Evolutionary conservation across 2,113 vertebrate genomes (phyloP).

Genomic region (Hirundichthys speculiger): DNA sequence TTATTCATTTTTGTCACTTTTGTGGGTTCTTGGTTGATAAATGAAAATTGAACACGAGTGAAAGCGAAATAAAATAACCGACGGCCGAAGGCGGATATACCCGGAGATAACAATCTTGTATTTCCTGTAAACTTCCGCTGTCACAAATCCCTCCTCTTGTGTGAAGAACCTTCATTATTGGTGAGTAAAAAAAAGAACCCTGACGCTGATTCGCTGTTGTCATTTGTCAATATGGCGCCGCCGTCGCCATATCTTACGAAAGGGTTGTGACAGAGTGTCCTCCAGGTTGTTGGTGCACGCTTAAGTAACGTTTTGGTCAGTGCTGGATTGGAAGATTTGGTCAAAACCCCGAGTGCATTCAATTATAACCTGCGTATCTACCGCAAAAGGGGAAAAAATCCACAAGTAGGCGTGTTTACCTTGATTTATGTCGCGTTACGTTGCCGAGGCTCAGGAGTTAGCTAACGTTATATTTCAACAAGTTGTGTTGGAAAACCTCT

Average conservation of each 20-base stretch:
- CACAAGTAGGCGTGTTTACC: neutral
- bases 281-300: neutral
- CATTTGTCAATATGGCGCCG: neutral
- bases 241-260: conserved; percentile 6
- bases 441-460: conserved; percentile 21
- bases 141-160: conserved; percentile 7
- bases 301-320: neutral
- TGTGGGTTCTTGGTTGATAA: too few species aligned
- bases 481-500: conserved; percentile 19
- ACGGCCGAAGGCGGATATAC: too few species aligned
- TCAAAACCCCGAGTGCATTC: too few species aligned
- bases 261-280: neutral
- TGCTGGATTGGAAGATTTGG: accelerated
- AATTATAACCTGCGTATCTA: too few species aligned
- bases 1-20: too few species aligned
- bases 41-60: too few species aligned
- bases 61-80: too few species aligned
- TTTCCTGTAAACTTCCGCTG: neutral
- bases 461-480: conserved; percentile 21
- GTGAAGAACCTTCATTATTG: conserved; percentile 31
- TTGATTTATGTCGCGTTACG: neutral
- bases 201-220: conserved; percentile 19
- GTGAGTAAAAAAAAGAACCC: neutral
- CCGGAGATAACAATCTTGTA: neutral
- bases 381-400: too few species aligned